A percentile compares a stretch with the other conserved stretches of the same genome.
phyloP scores from a whole-genome alignment of 2,797 vertebrate genomes.

The Spatula clypeata region DNA sequence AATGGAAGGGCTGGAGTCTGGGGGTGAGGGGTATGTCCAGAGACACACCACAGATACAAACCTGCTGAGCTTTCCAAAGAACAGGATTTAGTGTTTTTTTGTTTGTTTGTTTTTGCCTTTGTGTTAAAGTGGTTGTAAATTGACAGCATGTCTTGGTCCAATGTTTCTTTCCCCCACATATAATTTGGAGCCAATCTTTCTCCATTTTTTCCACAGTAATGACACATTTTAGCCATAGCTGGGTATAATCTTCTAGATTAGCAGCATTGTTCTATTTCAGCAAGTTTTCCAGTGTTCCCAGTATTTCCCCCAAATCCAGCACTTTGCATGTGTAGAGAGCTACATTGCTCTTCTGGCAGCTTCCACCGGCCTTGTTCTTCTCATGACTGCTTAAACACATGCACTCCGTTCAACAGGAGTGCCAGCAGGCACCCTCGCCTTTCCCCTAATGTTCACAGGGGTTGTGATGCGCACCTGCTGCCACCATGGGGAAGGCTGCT shows the following conservation, averaged over 20 bases:
- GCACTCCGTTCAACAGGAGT: neutral
- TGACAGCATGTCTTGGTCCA: neutral
- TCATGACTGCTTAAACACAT: accelerated
- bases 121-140: neutral
- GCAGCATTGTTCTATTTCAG: neutral
- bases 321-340: neutral
- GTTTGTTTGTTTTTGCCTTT: neutral
- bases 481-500: accelerated
- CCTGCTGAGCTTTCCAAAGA: neutral
- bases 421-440: neutral
- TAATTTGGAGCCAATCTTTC: neutral
- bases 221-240: neutral
- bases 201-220: neutral
- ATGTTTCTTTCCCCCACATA: neutral
- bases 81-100: neutral
- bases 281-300: neutral
- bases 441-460: accelerated
- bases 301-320: neutral
- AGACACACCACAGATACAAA: neutral
- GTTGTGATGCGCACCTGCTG: neutral
- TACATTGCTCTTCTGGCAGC: neutral
- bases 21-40: accelerated
- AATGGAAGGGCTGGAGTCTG: neutral
- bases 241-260: neutral
- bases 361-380: accelerated